Percentiles rank a stretch among this genome's conserved stretches.
These are phyloP conservation scores for Argya squamiceps DNA, from an alignment of 2,797 vertebrate genomes.

Conservation along the genomic window DNA sequence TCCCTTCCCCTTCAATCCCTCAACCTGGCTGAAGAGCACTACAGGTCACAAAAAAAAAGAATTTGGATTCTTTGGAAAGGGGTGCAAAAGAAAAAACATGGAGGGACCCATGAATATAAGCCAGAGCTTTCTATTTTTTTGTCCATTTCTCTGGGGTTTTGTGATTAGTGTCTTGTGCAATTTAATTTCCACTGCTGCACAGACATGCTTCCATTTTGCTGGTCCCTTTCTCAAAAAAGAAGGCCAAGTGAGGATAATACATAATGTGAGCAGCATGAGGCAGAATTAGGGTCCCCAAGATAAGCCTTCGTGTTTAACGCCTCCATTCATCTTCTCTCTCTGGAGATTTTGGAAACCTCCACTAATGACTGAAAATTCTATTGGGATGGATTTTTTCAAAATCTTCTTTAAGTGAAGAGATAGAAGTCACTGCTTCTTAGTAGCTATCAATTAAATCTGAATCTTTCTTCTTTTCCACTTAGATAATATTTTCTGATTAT, in stretches of 20 bases:
- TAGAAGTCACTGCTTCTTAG: background rate
- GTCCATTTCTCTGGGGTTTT: background rate
- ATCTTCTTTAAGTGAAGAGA: background rate
- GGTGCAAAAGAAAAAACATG: background rate
- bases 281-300: background rate
- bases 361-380: constrained; percentile 5
- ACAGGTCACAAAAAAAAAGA: background rate
- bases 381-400: background rate
- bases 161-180: background rate
- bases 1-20: background rate
- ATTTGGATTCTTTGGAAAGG: background rate
- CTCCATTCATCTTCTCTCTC: background rate
- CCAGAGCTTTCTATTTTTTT: background rate
- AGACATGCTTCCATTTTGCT: background rate
- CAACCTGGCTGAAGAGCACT: background rate
- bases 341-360: background rate
- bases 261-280: background rate
- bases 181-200: background rate
- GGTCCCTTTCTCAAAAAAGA: background rate
- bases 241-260: background rate
- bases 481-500: background rate
- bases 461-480: background rate
- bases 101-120: background rate
- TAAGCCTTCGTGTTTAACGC: background rate
- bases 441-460: constrained; percentile 1